Conservation (phyloP, 2,888 invertebrate species). For the Noctua janthina region DNA sequence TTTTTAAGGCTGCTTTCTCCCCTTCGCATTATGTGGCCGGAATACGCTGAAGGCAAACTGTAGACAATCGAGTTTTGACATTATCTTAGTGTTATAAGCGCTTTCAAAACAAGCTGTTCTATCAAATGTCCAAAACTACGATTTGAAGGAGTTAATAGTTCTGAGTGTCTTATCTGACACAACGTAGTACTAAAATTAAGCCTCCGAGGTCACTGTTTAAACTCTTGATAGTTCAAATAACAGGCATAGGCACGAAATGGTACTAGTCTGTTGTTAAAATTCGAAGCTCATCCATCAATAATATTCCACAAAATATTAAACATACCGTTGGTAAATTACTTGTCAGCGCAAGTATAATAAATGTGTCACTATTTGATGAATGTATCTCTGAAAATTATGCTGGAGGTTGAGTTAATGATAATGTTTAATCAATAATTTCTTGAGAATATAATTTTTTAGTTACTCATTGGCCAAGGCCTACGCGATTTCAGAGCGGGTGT, state of each 20-base stretch:
- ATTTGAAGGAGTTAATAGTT: too few relatives aligned
- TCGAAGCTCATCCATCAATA: conserved; percentile 19
- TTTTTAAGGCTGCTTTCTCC: too few relatives aligned
- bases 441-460: not conserved
- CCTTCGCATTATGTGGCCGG: too few relatives aligned
- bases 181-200: too few relatives aligned
- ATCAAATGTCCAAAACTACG: not conserved
- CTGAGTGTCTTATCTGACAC: not conserved
- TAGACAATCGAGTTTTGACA: too few relatives aligned
- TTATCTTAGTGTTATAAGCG: not conserved
- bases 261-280: not conserved
- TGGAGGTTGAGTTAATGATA: not conserved
- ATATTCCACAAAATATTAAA: not conserved
- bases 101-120: not conserved
- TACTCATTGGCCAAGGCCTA: not conserved
- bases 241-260: not conserved
- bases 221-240: not conserved
- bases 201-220: not conserved
- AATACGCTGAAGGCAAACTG: too few relatives aligned
- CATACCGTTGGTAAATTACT: conserved; percentile 15
- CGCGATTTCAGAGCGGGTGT: not conserved
- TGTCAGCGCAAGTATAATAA: conserved; percentile 6
- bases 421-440: not conserved
- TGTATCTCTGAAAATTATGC: not conserved
- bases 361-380: conserved; percentile 32